These are phyloP conservation scores for Eurystomus gularis DNA, from an alignment of 2,113 vertebrate genomes.

Conservation along the genomic window DNA sequence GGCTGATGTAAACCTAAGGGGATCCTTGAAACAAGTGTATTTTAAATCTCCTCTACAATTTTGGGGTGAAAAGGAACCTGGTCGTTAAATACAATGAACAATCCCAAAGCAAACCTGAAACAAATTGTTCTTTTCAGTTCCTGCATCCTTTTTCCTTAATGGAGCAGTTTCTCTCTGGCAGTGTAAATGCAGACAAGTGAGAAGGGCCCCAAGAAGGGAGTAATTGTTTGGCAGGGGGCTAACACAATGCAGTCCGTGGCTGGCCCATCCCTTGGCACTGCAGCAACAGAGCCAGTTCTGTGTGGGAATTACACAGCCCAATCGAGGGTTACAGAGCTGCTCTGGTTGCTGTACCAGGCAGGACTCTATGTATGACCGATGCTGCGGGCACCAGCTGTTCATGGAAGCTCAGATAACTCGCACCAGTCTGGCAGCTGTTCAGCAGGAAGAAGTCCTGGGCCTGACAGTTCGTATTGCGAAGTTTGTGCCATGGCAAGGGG, in stretches of 20 bases:
- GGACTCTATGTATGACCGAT: background rate
- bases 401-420: fast-evolving
- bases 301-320: background rate
- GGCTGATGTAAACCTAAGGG: background rate
- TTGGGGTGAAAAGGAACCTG: background rate
- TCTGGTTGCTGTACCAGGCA: background rate
- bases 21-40: background rate
- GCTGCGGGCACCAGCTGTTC: background rate
- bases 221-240: background rate
- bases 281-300: too few relatives aligned
- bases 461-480: background rate
- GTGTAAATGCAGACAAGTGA: background rate
- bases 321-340: background rate
- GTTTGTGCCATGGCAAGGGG: background rate
- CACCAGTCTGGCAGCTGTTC: background rate
- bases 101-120: background rate
- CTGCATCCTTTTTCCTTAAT: background rate
- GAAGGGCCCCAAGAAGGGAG: background rate
- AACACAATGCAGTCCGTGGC: too few relatives aligned
- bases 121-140: background rate
- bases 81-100: background rate
- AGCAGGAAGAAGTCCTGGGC: background rate
- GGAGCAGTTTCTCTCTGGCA: background rate
- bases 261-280: background rate
- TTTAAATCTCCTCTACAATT: background rate